These are phyloP conservation scores for Drosophila novamexicana DNA, from an alignment of 1,140 invertebrate species.

Conservation along the genomic window DNA sequence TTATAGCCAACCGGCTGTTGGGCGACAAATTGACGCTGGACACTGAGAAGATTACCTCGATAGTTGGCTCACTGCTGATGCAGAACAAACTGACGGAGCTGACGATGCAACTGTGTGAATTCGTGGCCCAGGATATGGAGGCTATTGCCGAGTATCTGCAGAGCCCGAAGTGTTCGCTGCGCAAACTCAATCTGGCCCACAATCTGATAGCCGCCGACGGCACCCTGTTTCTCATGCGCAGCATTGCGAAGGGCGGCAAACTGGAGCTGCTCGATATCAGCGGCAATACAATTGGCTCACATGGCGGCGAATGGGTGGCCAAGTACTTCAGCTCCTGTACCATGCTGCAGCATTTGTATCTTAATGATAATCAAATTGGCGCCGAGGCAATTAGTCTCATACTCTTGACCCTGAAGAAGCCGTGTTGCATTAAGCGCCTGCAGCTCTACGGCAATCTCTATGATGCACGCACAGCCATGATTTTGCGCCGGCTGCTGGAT, in stretches of 20 bases:
- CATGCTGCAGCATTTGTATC: conserved; percentile 47
- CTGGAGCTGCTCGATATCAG: conserved; percentile 64
- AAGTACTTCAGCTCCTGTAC: conserved; percentile 52
- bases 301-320: conserved; percentile 68
- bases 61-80: conserved; percentile 61
- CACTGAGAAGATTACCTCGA: conserved; percentile 61
- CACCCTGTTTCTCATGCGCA: conserved; percentile 53
- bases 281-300: conserved; percentile 59
- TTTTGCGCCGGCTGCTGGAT: conserved; percentile 63
- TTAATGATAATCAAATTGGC: conserved; percentile 60
- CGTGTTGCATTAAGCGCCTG: conserved; percentile 43
- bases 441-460: conserved; percentile 63
- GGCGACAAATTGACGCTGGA: conserved; percentile 55
- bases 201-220: conserved; percentile 68
- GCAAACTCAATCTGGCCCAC: conserved; percentile 45
- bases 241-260: conserved; percentile 18
- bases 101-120: conserved; percentile 59
- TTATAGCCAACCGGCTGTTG: conserved; percentile 51
- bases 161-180: conserved; percentile 13
- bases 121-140: conserved; percentile 69
- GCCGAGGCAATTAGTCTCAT: conserved; percentile 47
- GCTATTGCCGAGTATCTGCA: conserved; percentile 61
- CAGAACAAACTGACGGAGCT: conserved; percentile 63
- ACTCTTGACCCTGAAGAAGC: conserved; percentile 62
- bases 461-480: conserved; percentile 47